Base-by-base conservation (phyloP, 2,888 invertebrate species). In the Abscondita cerata region DNA sequence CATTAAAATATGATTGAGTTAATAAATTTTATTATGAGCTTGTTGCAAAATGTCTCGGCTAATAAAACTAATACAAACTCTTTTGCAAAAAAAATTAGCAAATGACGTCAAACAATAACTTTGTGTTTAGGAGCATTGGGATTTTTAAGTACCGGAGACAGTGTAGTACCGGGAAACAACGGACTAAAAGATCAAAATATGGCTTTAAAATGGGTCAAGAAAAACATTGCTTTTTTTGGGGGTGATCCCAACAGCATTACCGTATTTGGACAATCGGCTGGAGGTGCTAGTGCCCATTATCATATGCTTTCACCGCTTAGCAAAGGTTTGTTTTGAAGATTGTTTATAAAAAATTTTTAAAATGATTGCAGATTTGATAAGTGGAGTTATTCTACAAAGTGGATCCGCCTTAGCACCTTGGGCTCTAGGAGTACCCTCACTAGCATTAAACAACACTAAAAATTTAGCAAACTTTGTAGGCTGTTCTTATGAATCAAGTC, bases 321-420 rank as follows among this genome's bases (percentile, higher is more conserved):
- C 54, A 73, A 67, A 76, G 78, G 79, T 78, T 68, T 34, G 3
- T 3, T 31, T 15, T n/a, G n/a, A 5, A 1, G 9, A 8, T 15
- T 6, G 20, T 25, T 51, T 11, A 8, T 13, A 13, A 31, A 44
- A 20, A n/a, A 13, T 40, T 19, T 9, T 38, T 16, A 16, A 20
- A 25, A 2, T 25, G 25, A 25, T 46, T n/a, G 5, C 15, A 62
- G 62, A 50, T 40, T 38, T 62, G 9, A n/a, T 62, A 1, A 33
- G 12, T 9, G 86, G 86, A 59, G 90, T 84, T 1, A 92, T 92
- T 62, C 87, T 91, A 0, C 88, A 91, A 74, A 92, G 91, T 51
- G 92, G 92, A 0, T 89, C 88, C 0, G 86, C 88, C 0, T 80
- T 89, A 34, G 73, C 74, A 53, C 65, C 72, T 3, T 80, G 80